phyloP scores from a whole-genome alignment of 64 coral and sea anemone genomes.

The Porites australiensis region DNA sequence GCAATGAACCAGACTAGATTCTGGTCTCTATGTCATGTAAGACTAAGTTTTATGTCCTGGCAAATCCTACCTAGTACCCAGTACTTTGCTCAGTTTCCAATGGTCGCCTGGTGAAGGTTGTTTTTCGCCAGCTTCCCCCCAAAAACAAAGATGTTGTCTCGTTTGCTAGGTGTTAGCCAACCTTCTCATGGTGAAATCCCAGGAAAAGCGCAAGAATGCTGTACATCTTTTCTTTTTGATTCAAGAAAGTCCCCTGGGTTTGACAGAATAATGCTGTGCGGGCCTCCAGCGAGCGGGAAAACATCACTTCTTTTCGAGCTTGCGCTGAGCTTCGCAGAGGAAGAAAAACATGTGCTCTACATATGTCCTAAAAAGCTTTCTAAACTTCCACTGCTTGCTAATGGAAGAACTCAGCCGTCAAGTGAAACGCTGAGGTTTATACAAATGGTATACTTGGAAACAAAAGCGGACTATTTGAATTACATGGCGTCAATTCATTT shows the following conservation, averaged over 20 bases:
- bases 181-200: neutral
- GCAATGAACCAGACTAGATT: too few relatives aligned
- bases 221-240: constrained; percentile 41
- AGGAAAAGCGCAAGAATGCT: neutral
- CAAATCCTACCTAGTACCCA: constrained; percentile 4
- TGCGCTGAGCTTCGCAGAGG: constrained; percentile 81
- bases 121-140: neutral
- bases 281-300: constrained; percentile 64
- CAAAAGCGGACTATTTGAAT: constrained; percentile 66
- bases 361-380: constrained; percentile 70
- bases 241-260: neutral
- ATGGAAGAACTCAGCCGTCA: constrained; percentile 51
- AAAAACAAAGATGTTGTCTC: constrained; percentile 37
- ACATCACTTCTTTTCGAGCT: constrained; percentile 82
- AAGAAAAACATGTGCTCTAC: constrained; percentile 84
- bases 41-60: neutral
- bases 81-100: neutral
- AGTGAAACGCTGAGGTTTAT: constrained; percentile 63
- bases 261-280: constrained; percentile 50
- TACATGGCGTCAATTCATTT: constrained; percentile 86
- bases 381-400: constrained; percentile 62
- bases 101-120: constrained; percentile 1
- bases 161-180: constrained; percentile 33
- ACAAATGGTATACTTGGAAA: constrained; percentile 80
- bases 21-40: too few relatives aligned